Evolutionary conservation across 2,113 vertebrate genomes (phyloP), one percentile per base, ranked within the genome.

Genomic region (Pachyramphus minor): DNA sequence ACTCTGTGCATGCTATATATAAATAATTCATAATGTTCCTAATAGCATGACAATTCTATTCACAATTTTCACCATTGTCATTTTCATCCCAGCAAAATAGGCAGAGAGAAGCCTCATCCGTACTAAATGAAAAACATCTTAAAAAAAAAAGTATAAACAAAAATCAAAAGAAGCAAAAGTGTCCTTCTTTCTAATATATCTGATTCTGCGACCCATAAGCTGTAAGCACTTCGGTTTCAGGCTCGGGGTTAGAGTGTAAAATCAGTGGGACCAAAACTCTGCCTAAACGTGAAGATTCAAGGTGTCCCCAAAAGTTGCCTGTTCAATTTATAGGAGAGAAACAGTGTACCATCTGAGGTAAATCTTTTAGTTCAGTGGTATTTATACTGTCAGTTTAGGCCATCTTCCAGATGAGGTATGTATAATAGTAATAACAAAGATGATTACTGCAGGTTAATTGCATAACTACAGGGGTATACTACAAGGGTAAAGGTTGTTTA

Each of bases 21-120:
- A 91, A 96, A 97, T 95, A 89, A 93, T 94, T 94, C 77, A 96
- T 93, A 77, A 89, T 35, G 45, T 86, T 97, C 67, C 53, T 90
- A 94, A 95, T 93, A 72, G 83, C 31, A 56, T 68, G 78, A 95
- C 93, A 91, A 93, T 89, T 75, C 39, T 83, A 94, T 93, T 93
- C 92, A 93, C 71, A 66, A 87, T 90, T 93, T 96, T 90, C 83
- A 95, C 76, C 94, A 89, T 74, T 95, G 93, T 84, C 80, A 94
- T 60, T 96, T 95, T 97, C 92, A 72, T 84, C 93, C 76, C 93
- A 84, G 68, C 50, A 68, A 89, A 81, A 87, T 53, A 96, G 67
- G 74, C 87, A 96, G 87, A 91, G 63, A 68, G 84, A 96, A 94
- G 33, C 75, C 13, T 91, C 81, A 95, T 84, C 64, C 25, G 10